Base-by-base conservation (phyloP, 2,888 invertebrate species). In the Macrosiphum euphorbiae region DNA sequence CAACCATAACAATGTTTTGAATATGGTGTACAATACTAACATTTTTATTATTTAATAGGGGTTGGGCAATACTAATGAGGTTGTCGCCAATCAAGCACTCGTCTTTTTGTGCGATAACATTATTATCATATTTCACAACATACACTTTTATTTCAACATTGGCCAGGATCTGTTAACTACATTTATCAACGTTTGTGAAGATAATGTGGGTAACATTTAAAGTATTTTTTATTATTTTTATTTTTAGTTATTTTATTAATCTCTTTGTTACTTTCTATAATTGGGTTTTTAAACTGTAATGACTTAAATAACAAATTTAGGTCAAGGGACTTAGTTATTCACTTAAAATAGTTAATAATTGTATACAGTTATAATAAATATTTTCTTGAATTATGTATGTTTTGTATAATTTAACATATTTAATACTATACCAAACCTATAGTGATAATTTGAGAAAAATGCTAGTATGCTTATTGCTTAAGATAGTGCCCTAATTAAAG, bases 121-220 rank as follows among this genome's bases (percentile, higher is more conserved):
- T 44, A 44, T 44, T 47, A 2, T 47, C 7, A 16, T 90, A n/a
- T 90, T 47, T 47, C n/a, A 67, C 28, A 24, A 44, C 10, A 44
- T 67, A 8, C 61, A 35, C 67, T n/a, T 90, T 20, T 90, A n/a
- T 90, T 61, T 24, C 41, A n/a, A n/a, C 1, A 47, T 61, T n/a
- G n/a, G 44, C n/a, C 16, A 47, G 13, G 16, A 67, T 7, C 3
- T 41, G 20, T 61, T 90, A 90, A 16, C 26, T n/a, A 4, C 10
- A 16, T 67, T n/a, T 47, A 90, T 90, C n/a, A n/a, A 90, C 8
- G 16, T 89, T 58, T 89, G 89, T 89, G 7, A 4, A 41, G 41
- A 89, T 0, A 44, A 89, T 89, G 89, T 89, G 44, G 4, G 89
- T 89, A 89, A 89, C 5, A 85, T 44, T 35, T 85, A 3, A 85